A percentile compares a stretch with the other conserved stretches of the same genome.
These are phyloP conservation scores for Todiramphus chloris DNA, from an alignment of 2,113 vertebrate species.

Conservation along the genomic window DNA sequence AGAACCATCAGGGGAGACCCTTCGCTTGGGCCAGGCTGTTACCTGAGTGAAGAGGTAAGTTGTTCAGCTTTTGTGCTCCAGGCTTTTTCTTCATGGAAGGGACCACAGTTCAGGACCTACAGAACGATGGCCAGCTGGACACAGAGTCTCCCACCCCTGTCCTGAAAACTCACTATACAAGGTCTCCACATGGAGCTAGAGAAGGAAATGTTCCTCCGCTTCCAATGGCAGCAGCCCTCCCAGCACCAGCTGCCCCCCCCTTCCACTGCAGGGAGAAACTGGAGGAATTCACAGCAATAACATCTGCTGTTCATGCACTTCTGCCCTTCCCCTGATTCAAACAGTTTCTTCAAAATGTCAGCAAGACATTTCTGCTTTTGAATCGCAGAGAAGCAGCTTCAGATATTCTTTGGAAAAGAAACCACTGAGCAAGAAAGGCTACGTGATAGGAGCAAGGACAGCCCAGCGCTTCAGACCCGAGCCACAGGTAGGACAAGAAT, in stretches of 20 bases:
- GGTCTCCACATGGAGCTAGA: neutral
- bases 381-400: slow-evolving; percentile 69
- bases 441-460: slow-evolving; percentile 82
- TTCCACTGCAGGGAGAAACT: neutral
- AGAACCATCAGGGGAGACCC: neutral
- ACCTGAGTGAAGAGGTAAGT: slow-evolving; percentile 76
- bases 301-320: rapidly evolving
- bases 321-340: neutral
- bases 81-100: neutral
- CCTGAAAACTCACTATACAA: neutral
- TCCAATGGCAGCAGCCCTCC: rapidly evolving
- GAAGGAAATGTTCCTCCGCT: neutral
- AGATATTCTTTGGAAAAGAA: slow-evolving; percentile 58
- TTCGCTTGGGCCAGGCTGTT: slow-evolving; percentile 75
- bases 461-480: slow-evolving; percentile 65
- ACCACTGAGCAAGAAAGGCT: slow-evolving; percentile 81
- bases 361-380: neutral
- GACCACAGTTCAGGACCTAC: rapidly evolving
- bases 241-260: neutral
- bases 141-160: rapidly evolving
- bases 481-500: slow-evolving; percentile 64
- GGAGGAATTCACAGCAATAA: neutral
- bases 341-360: neutral
- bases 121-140: neutral
- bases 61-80: rapidly evolving